phyloP scores from a whole-genome alignment of 2,888 invertebrate species.

The Hydroisotoma schaefferi region DNA sequence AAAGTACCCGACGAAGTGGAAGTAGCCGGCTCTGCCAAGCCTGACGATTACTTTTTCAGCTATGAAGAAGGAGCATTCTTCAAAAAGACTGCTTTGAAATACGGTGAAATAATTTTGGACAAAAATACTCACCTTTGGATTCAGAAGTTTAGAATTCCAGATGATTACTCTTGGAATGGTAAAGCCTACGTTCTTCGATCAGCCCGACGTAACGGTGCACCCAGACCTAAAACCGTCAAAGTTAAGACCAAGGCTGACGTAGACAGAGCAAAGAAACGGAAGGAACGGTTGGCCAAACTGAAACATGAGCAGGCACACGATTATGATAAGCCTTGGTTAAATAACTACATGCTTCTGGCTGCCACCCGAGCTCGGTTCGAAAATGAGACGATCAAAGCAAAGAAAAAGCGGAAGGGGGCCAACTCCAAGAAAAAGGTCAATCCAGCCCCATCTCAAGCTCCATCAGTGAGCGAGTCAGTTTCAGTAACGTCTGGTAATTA shows the following conservation, averaged over 20 bases:
- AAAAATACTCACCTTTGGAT: constrained; percentile 26
- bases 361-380: constrained; percentile 24
- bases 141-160: constrained; percentile 21
- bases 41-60: constrained; percentile 20
- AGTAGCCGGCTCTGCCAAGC: not conserved
- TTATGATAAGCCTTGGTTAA: constrained; percentile 29
- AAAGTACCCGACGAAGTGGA: not conserved
- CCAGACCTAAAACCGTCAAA: not conserved
- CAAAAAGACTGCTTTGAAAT: constrained; percentile 16
- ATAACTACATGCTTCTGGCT: constrained; percentile 22
- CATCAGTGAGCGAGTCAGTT: too few species aligned
- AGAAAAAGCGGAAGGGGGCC: too few species aligned
- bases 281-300: not conserved
- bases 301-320: not conserved
- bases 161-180: constrained; percentile 29
- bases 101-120: constrained; percentile 22
- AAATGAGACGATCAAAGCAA: too few species aligned
- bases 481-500: too few species aligned
- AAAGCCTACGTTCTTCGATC: not conserved
- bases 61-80: constrained; percentile 23
- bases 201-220: not conserved
- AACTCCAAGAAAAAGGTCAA: too few species aligned
- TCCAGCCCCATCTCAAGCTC: too few species aligned
- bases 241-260: not conserved
- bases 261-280: not conserved